Base-by-base conservation (phyloP, 2,113 vertebrate species). In the Labeo catla region DNA sequence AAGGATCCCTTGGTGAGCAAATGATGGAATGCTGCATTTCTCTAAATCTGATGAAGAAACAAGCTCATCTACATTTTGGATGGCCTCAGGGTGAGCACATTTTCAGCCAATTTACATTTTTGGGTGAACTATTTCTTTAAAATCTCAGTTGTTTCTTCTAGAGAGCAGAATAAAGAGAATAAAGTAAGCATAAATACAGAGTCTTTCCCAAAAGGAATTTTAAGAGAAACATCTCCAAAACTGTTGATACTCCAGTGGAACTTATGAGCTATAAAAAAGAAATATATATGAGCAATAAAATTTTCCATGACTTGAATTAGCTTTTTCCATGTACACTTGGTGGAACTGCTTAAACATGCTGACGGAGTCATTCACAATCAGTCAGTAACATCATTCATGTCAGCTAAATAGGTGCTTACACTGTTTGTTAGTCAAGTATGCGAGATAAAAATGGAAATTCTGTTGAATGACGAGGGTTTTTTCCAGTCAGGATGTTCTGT, bases 191-290 rank as follows among this genome's bases (percentile, higher is more conserved):
- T 61, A 61, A n/a, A 61, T 61, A 61, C 21, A 59, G 16, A 72
- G 63, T 2, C 13, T 34, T 39, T 34, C 65, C 4, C 11, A 5
- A 1, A 66, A 66, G 65, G 68, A 6, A 73, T 45, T n/a, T 74
- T 12, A 49, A 49, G 19, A 74, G 72, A 47, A 72, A 72, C 68
- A 74, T 74, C 43, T 49, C 45, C 49, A 45, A 74, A 45, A 74
- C 72, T 28, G 72, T 76, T 76, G 45, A 76, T 49, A 23, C 45
- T 76, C 23, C 21, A 76, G 43, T 74, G 45, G 11, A 2, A 23
- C 2, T 1, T 23, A 49, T 74, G 72, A 47, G 43, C 70, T 47
- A 47, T n/a, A 74, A 74, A 49, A 73, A 21, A 49, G 45, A 21
- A 47, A 6, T 34, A 21, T 43, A 70, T 70, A 34, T 5, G 8